Conservation (phyloP, 2,797 vertebrate species). For the Alauda arvensis region DNA sequence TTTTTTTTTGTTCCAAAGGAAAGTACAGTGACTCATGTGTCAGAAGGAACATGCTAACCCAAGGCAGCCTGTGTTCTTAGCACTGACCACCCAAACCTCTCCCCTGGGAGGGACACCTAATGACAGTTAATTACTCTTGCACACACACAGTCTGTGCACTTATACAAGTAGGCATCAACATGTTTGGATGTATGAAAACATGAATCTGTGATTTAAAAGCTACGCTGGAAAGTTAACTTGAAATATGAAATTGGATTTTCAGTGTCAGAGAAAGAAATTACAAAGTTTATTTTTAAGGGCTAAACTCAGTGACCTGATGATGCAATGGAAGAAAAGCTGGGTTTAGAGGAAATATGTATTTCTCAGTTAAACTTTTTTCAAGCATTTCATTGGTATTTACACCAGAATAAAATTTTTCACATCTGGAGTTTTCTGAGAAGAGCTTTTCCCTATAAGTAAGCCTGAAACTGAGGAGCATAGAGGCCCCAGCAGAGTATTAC, state of each 20-base stretch:
- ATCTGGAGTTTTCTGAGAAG: background rate
- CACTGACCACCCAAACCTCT: background rate
- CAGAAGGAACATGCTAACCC: conserved; percentile 6
- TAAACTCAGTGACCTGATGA: background rate
- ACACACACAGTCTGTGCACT: background rate
- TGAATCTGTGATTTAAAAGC: background rate
- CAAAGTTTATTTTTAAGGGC: background rate
- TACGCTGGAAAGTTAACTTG: background rate
- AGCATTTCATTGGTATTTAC: background rate
- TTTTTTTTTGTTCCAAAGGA: conserved; percentile 21
- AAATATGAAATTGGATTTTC: background rate
- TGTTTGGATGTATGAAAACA: background rate
- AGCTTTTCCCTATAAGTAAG: background rate
- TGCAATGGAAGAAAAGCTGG: background rate
- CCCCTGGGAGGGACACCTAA: background rate
- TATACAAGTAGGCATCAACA: background rate
- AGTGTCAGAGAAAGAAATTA: background rate
- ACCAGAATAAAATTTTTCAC: background rate
- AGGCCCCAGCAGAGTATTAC: background rate
- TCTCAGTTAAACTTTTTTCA: background rate
- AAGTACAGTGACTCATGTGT: conserved; percentile 46
- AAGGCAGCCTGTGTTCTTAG: background rate
- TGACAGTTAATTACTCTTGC: background rate
- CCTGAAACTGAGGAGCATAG: background rate
- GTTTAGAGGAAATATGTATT: background rate